Evolutionary conservation across 2,113 vertebrate species (phyloP), one percentile per base, ranked within the genome.

Genomic region (Indicator maculatus): DNA sequence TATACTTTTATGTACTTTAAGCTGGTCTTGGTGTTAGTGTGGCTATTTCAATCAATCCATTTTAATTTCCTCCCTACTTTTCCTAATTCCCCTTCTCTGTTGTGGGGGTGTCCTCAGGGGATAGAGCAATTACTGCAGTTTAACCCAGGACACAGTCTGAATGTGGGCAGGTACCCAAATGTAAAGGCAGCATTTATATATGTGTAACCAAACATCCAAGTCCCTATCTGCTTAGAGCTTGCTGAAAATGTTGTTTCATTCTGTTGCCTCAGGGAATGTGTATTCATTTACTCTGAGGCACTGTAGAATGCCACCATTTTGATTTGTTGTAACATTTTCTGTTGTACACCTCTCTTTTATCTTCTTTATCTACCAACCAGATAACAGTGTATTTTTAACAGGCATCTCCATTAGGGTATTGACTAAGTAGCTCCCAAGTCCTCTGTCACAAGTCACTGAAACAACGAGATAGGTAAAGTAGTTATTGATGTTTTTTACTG

Each of bases 401-500:
- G 83, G 80, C 59, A 90, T 89, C 80, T 96, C 90, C 77, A 93
- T 94, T 94, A 90, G 44, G n/a, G 5, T 94, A 94, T 95, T 31
- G 73, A 95, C 90, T 86, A 94, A 89, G 59, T 50, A 39, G 70
- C 24, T 95, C 55, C 81, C 83, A 92, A 89, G 77, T 84, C 65
- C 53, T 83, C 75, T 86, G 83, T 90, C 88, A 91, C 75, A 88
- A 95, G 91, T 78, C 82, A 93, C 79, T 60, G 76, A 77, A 83
- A 95, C 60, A 79, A 83, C 5, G 2, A 87, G 87, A 94, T 87
- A 92, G 81, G 91, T 92, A 87, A 93, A 93, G 83, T 33, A 83
- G 44, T 67, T 96, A 93, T 90, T 95, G 90, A 91, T 83, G 73
- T 93, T 95, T 91, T 88, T 79, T 88, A 44, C 58, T 74, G 52